Conservation (phyloP, 1,140 invertebrate species). For the Homarus americanus region DNA sequence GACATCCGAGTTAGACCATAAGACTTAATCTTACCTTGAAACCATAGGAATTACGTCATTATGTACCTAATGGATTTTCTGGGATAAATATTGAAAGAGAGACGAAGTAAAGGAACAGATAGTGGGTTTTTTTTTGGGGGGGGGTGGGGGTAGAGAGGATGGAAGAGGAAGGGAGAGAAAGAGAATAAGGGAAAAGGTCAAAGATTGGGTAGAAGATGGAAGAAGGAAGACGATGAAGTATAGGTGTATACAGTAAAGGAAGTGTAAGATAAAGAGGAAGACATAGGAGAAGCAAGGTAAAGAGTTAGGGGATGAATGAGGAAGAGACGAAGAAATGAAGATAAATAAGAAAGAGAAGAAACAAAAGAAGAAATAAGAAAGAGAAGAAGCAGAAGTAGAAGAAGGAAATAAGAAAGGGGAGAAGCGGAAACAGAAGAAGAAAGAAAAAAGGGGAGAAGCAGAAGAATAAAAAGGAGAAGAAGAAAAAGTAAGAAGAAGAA, state of each 20-base stretch:
- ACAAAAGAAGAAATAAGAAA: neutral
- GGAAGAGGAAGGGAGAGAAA: neutral
- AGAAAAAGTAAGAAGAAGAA: no score
- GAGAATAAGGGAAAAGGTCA: neutral
- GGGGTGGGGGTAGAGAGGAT: neutral
- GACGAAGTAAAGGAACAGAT: neutral
- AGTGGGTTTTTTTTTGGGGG: no score
- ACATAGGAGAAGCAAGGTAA: neutral
- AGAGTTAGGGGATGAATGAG: no score
- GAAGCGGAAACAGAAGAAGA: neutral
- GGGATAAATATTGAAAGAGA: neutral
- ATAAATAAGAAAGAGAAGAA: neutral
- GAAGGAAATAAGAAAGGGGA: no score
- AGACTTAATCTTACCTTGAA: no score
- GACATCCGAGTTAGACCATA: no score
- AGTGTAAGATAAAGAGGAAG: neutral
- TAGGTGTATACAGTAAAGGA: neutral
- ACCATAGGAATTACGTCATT: no score
- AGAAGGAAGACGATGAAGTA: neutral
- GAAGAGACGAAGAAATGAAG: neutral
- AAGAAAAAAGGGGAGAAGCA: neutral
- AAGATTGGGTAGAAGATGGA: neutral
- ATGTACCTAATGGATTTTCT: neutral
- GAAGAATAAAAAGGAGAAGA: neutral
- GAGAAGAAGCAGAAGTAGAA: no score